A percentile compares a stretch with the other conserved stretches of the same genome.
These are phyloP conservation scores for Meiosimyza decipiens DNA, from an alignment of 2,888 invertebrate species.

Conservation along the genomic window DNA sequence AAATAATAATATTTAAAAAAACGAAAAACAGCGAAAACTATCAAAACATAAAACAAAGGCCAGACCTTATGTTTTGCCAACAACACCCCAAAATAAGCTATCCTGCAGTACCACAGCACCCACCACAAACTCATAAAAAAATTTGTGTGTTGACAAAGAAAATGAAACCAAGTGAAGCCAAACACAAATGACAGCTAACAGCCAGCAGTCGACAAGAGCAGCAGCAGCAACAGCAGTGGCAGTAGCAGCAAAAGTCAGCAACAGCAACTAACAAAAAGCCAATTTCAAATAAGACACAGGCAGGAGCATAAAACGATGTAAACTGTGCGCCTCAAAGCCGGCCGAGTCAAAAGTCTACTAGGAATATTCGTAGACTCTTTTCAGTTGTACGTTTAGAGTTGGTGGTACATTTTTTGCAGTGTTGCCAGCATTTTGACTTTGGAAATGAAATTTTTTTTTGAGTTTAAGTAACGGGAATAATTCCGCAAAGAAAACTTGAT, in stretches of 20 bases:
- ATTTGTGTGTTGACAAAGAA: background rate
- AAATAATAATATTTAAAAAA: too few species aligned
- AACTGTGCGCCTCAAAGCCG: background rate
- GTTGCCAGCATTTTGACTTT: background rate
- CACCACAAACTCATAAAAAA: conserved; percentile 7
- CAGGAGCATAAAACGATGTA: background rate
- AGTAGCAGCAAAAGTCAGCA: background rate
- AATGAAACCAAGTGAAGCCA: background rate
- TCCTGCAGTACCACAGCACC: background rate
- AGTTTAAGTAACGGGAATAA: too few species aligned
- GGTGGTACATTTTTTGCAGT: background rate
- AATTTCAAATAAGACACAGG: conserved; percentile 2
- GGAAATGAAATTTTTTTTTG: too few species aligned
- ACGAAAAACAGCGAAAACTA: background rate
- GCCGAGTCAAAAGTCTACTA: background rate
- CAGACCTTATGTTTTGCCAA: too few species aligned
- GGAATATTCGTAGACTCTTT: too few species aligned
- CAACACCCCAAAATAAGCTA: too few species aligned
- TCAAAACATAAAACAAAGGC: background rate
- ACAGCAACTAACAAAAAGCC: conserved; percentile 5
- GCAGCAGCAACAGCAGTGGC: background rate
- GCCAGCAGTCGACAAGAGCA: background rate
- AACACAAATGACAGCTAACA: background rate
- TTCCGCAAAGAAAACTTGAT: too few species aligned
- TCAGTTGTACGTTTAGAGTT: too few species aligned